Percentiles rank a stretch among this genome's conserved stretches.
These are phyloP conservation scores for Drosophila nigromelanica DNA, from an alignment of 1,140 invertebrate species.

Conservation along the genomic window DNA sequence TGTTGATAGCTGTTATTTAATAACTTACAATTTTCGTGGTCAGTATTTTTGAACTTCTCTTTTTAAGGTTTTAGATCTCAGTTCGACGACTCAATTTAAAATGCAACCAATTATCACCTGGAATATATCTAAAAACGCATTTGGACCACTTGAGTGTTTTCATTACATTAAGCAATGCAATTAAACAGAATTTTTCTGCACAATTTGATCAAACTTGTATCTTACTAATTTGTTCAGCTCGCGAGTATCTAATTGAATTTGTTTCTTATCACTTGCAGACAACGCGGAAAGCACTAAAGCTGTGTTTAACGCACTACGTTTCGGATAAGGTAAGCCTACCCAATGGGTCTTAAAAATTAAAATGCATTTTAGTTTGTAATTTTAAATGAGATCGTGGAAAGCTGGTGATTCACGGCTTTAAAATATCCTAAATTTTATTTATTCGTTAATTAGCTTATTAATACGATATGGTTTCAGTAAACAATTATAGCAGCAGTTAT, in stretches of 20 bases:
- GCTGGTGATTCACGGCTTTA: no score
- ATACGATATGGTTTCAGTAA: background rate
- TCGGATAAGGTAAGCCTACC: slow-evolving; percentile 28
- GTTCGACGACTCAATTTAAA: no score
- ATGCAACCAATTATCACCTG: no score
- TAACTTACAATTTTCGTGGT: no score
- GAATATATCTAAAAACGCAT: background rate
- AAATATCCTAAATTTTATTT: background rate
- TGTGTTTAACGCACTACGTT: slow-evolving; percentile 13
- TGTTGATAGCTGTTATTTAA: no score
- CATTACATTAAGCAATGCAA: slow-evolving; percentile 2
- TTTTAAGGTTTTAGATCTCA: no score
- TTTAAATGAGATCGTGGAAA: no score
- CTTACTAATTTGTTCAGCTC: background rate
- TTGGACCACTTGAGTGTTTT: background rate
- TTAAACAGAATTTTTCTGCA: background rate
- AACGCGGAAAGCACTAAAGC: slow-evolving; percentile 13
- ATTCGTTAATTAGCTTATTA: background rate
- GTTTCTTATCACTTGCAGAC: slow-evolving; percentile 28
- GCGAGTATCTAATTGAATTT: slow-evolving; percentile 10
- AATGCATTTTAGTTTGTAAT: no score
- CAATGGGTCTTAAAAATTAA: no score
- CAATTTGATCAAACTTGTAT: background rate
- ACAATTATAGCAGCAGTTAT: no score
- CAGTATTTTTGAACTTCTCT: no score